Evolutionary conservation across 2,113 vertebrate species (phyloP), one percentile per base, ranked within the genome.

Genomic region (Xiphorhynchus elegans): DNA sequence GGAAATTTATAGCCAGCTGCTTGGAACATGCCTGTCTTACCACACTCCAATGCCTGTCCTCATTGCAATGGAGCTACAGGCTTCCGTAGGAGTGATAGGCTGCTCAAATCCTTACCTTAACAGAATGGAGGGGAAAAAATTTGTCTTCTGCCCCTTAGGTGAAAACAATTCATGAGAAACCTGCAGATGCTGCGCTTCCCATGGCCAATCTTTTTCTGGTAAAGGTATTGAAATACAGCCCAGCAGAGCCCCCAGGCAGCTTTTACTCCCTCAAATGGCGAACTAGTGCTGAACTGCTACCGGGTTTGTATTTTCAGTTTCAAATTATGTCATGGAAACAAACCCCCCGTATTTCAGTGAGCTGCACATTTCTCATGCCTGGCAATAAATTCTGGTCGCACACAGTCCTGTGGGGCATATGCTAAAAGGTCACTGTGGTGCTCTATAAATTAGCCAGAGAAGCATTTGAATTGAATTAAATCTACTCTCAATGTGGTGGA

Each of bases 381-480:
- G 62, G 70, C 86, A 75, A 67, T 98, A 97, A 97, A 97, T 98
- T 97, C 95, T 11, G 67, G 49, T 96, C 93, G 66, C 28, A 72
- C n/a, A 2, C 1, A 0, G 18, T 83, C 96, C 91, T 42, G 3
- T 50, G 91, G 92, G 95, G 72, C 53, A 52, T 47, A 63, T 24
- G 62, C 78, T 93, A 52, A 97, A 98, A 98, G 98, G 97, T 97
- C 97, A 96, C 56, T 64, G 90, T 90, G 84, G 77, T 81, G 69
- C 88, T 87, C 84, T 95, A 69, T 98, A 96, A 97, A 95, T 96
- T 97, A 97, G 74, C 68, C 80, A 64, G 76, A 92, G 93, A 70
- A 84, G 79, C 50, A 66, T 49, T 70, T 86, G 42, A 93, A 81
- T 72, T 83, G 90, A 94, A 42, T 74, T 87, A 90, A 94, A 78